Evolutionary conservation across 1,140 invertebrate genomes (phyloP), one percentile per base, ranked within the genome.

Genomic region (Scylla paramamosain): DNA sequence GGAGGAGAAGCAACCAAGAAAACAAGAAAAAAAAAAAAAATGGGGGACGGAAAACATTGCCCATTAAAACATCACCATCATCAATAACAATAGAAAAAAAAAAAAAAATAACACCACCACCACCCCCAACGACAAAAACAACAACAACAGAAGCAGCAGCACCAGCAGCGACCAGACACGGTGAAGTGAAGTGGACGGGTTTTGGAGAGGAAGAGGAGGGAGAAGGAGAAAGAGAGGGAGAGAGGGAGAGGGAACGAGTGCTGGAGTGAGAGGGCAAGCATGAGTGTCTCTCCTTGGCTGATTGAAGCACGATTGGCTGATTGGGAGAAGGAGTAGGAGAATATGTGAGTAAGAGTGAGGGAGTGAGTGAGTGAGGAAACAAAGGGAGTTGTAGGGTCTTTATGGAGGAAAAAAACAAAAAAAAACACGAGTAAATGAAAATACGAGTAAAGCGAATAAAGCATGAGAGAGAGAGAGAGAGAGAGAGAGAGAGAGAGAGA

Each of bases 401-500:
- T 39, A 39, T 39, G 3, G 52, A 12, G 16, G 52, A 20, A 59
- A 59, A n/a, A n/a, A n/a, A n/a, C n/a, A n/a, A n/a, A n/a, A n/a
- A n/a, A n/a, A 20, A 59, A 59, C 52, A 59, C 10, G 52, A 59
- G 16, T 12, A 12, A 59, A 59, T 12, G 2, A 59, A 20, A 14
- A 20, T 14, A 20, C 10, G 10, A 14, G 52, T 14, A 59, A 59
- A 59, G 52, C 52, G 10, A 48, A 48, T 48, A 7, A 52, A 52
- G 48, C 48, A 14, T 4, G 67, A 77, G n/a, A n/a, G 67, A 77
- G 67, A 77, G 67, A 77, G 67, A 77, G 67, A 77, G 67, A n/a
- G 67, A 77, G 67, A n/a, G 67, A 77, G 67, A 20, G 67, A 77
- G 67, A n/a, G 67, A n/a, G 67, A n/a, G 67, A n/a, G 67, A n/a